phyloP scores from a whole-genome alignment of 1,140 invertebrate genomes.

The Dreissena polymorpha region DNA sequence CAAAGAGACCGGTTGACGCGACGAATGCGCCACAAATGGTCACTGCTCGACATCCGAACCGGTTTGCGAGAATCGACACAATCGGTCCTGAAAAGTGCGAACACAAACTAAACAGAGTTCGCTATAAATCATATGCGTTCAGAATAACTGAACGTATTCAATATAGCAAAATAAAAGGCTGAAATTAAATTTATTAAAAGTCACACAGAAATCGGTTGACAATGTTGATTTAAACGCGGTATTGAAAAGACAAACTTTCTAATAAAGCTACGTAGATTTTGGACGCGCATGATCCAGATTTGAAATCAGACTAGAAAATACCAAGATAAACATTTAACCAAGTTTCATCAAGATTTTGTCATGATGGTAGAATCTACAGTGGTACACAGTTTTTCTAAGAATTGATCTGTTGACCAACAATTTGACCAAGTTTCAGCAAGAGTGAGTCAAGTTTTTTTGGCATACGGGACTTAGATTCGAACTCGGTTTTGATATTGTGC shows the following conservation, averaged over 20 bases:
- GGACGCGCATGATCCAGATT: no score
- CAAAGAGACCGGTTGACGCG: slow-evolving; percentile 87
- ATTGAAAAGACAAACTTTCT: not conserved
- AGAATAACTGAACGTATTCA: not conserved
- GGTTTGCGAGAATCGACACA: slow-evolving; percentile 96
- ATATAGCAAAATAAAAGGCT: no score
- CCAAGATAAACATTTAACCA: no score
- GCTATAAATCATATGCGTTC: not conserved
- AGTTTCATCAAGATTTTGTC: no score
- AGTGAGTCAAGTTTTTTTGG: no score
- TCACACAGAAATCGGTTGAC: not conserved
- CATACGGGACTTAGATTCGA: not conserved
- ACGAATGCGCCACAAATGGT: slow-evolving; percentile 94
- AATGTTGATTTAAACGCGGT: not conserved
- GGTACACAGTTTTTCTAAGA: no score
- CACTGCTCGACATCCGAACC: slow-evolving; percentile 95
- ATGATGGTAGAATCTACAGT: no score
- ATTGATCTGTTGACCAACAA: no score
- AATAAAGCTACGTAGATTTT: not conserved
- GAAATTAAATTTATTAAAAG: not conserved
- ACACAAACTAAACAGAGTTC: not conserved
- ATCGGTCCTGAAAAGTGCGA: slow-evolving; percentile 87
- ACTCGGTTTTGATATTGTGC: not conserved
- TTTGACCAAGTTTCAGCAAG: no score
- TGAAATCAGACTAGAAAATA: no score